Conservation (phyloP, 2,797 vertebrate genomes). For the Dallia pectoralis region DNA sequence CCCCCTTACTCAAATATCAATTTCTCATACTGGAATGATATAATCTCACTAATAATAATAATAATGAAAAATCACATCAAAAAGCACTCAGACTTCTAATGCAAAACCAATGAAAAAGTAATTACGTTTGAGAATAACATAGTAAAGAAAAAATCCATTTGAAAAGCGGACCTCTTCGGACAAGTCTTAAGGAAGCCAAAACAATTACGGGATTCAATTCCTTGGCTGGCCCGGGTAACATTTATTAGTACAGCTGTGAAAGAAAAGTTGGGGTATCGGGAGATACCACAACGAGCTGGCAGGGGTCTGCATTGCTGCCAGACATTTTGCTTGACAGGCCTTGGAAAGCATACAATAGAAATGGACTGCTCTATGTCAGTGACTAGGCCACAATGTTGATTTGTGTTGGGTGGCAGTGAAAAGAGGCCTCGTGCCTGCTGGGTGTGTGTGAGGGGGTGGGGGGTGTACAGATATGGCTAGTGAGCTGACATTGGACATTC, state of each 20-base stretch:
- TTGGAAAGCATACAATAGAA: constrained; percentile 54
- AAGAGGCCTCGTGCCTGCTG: constrained; percentile 4
- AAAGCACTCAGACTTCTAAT: background rate
- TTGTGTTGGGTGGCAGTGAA: constrained; percentile 16
- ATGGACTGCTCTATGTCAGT: constrained; percentile 45
- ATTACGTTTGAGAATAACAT: constrained; percentile 38
- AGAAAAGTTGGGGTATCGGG: constrained; percentile 11
- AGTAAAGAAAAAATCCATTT: constrained; percentile 19
- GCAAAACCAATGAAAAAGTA: constrained; percentile 20
- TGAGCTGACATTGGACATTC: constrained; percentile 31
- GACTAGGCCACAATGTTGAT: constrained; percentile 26
- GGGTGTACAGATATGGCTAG: background rate
- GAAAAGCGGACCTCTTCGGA: constrained; percentile 18
- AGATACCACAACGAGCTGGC: background rate
- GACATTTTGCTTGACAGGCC: constrained; percentile 39
- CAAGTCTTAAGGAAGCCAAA: constrained; percentile 48
- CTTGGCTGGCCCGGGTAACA: constrained; percentile 44
- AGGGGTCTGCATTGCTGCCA: constrained; percentile 38
- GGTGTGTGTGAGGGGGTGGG: constrained; percentile 13
- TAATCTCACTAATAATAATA: background rate
- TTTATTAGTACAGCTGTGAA: constrained; percentile 70
- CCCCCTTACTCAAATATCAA: background rate
- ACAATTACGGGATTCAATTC: constrained; percentile 64
- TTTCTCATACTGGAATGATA: background rate
- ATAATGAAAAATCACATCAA: background rate